These are phyloP conservation scores for Morinoia aosen DNA, from an alignment of 2,888 invertebrate species.

Conservation along the genomic window DNA sequence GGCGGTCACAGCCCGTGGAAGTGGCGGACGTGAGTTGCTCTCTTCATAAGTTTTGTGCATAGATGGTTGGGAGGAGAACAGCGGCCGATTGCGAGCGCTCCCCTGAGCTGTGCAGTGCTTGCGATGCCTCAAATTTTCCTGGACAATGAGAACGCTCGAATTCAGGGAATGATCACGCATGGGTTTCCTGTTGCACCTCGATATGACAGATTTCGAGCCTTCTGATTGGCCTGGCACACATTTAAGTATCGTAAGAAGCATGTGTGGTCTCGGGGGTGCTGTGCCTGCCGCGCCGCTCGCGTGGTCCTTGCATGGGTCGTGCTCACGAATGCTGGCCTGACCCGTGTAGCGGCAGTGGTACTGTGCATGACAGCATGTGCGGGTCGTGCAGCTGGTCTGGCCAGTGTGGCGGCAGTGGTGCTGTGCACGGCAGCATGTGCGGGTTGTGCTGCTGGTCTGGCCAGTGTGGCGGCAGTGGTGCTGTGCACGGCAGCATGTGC, in stretches of 20 bases:
- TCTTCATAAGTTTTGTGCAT: background rate
- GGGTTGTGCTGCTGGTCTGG: too few species aligned
- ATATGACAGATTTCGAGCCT: background rate
- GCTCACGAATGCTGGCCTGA: too few species aligned
- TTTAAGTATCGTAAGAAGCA: background rate
- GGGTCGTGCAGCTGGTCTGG: too few species aligned
- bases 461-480: too few species aligned
- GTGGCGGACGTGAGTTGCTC: conserved; percentile 65
- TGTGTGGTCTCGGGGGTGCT: background rate
- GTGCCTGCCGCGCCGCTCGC: background rate
- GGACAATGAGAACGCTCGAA: background rate
- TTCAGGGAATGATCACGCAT: background rate
- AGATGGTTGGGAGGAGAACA: background rate
- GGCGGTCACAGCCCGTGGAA: conserved; percentile 63
- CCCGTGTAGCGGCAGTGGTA: too few species aligned
- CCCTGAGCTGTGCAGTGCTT: background rate
- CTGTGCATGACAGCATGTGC: too few species aligned
- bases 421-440: too few species aligned
- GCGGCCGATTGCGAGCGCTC: too few species aligned
- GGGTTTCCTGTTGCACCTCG: background rate
- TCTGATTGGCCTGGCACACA: background rate
- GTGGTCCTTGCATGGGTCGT: too few species aligned
- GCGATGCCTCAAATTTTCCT: background rate
- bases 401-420: too few species aligned
- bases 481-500: too few species aligned